Evolutionary conservation across 2,888 invertebrate genomes (phyloP), one percentile per base, ranked within the genome.

Genomic region (Empis stercorea): DNA sequence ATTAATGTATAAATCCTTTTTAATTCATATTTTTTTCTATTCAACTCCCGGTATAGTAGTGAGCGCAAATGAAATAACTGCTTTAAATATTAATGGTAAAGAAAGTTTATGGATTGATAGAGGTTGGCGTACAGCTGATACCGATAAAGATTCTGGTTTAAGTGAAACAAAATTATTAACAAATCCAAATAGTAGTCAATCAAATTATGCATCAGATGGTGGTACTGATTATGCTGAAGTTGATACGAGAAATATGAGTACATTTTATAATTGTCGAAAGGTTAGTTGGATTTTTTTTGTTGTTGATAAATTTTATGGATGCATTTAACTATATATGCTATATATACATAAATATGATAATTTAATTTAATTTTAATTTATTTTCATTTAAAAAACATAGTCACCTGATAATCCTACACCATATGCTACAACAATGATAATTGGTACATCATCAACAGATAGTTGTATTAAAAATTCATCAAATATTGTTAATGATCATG

Each of bases 401-500:
- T 76, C 76, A 47, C 73, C 77, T 10, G 78, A 77, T 55, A 77
- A 78, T 62, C 79, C 81, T 0, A 79, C 79, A 3, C 84, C 84
- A 0, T 84, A 84, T 64, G 84, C 84, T 14, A 84, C 84, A 1
- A 84, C 84, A 11, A 83, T 82, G 68, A 71, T 84, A 36, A 73
- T 83, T 52, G 68, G 68, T 34, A 63, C 65, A 40, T 64, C 67
- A 6, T 70, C 71, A 7, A 65, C 61, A 13, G 70, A 68, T 45
- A 68, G 65, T 20, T 65, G 68, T 58, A 62, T 66, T 51, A 70
- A 70, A 52, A 63, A 66, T 40, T 66, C 68, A 10, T 66, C 66
- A 4, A 55, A 54, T 48, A 55, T 54, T 34, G 57, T 66, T 47
- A 66, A 67, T 15, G 65, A 66, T 56, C 67, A 67, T 54, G 65